phyloP scores from a whole-genome alignment of 2,113 vertebrate species.

The Brachyhypopomus occidentalis region DNA sequence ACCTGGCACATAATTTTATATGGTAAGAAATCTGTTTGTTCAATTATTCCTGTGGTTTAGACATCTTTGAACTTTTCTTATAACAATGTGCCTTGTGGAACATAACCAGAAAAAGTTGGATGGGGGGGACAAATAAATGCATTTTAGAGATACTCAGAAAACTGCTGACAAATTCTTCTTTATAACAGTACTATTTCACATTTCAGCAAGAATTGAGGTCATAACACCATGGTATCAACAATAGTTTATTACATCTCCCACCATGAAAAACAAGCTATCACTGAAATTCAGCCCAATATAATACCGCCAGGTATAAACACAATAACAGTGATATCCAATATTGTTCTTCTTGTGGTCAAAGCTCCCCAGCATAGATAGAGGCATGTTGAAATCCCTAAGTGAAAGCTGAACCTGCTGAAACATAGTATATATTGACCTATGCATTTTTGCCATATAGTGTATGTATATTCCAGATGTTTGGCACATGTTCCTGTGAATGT shows the following conservation, averaged over 20 bases:
- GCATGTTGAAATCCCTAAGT: neutral
- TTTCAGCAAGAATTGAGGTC: conserved; percentile 32
- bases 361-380: conserved; percentile 12
- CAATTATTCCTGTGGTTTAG: too few species aligned
- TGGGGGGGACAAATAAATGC: neutral
- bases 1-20: too few species aligned
- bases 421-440: conserved; percentile 58
- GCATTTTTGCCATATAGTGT: conserved; percentile 57
- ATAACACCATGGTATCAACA: conserved; percentile 37
- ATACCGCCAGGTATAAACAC: conserved; percentile 40
- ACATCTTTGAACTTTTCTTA: too few species aligned
- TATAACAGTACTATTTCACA: conserved; percentile 17
- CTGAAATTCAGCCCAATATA: conserved; percentile 51
- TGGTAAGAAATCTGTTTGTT: too few species aligned
- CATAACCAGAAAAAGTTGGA: neutral
- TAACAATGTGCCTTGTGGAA: neutral
- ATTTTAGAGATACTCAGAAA: neutral
- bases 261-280: conserved; percentile 38
- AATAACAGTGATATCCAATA: conserved; percentile 49
- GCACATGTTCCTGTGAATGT: neutral
- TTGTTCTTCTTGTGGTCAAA: conserved; percentile 26
- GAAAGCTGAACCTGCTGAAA: conserved; percentile 9
- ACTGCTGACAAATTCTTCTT: conserved; percentile 22
- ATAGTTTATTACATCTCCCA: conserved; percentile 49
- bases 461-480: conserved; percentile 52